Evolutionary conservation across 92 coral and sea anemone genomes (phyloP), one percentile per base, ranked within the genome.

Genomic region (Bergia puertoricense): DNA sequence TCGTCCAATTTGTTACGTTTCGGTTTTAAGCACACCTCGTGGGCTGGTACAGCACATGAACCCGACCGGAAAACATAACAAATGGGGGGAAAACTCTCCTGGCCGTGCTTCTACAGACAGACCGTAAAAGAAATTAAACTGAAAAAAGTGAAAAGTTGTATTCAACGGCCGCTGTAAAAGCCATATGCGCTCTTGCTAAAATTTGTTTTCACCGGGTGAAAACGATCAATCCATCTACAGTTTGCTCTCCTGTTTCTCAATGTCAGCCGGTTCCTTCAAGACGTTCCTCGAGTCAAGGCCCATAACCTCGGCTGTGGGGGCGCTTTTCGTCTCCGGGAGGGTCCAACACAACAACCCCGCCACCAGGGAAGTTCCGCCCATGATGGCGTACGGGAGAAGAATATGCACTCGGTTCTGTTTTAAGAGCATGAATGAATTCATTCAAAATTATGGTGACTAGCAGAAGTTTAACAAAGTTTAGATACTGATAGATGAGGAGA

Each of bases 311-410:
- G 50, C 80, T 4, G 80, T 76, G 22, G 80, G 80, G 51, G 2
- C 22, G n/a, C 80, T 42, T 20, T 42, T 76, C 3, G 80, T 76
- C 80, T 76, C 80, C 9, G 80, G 80, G 50, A 76, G 80, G 23
- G 80, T 76, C 50, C 46, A 76, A 15, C 80, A 76, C n/a, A 76
- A 16, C 50, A 76, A 2, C 80, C 51, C 80, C 3, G 80, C 80
- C n/a, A 76, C 48, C 54, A 76, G 37, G 30, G 80, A 76, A 2
- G 50, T 54, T 5, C 48, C 80, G 44, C 80, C 80, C 80, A 76
- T 39, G 80, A 76, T 76, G 54, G 80, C 50, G 80, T 76, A 76
- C n/a, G 80, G 80, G n/a, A 76, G 80, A 39, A 76, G 80, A 42
- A 42, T 2, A 20, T 76, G 80, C 13, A 76, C 80, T 39, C 44